Evolutionary conservation across 2,113 vertebrate genomes (phyloP).

Genomic region (Cheilinus undulatus): DNA sequence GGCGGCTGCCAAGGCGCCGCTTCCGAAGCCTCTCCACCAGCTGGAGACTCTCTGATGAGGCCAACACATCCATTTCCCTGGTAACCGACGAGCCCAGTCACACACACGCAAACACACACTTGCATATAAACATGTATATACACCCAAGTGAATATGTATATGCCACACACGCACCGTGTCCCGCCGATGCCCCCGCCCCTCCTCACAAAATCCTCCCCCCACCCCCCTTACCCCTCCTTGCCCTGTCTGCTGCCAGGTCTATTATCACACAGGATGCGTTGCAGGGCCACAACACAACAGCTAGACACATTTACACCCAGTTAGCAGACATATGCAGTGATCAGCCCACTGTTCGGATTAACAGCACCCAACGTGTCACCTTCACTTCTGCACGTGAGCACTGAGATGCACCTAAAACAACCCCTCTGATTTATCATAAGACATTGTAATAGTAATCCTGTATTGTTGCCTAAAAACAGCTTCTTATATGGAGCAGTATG

Average conservation of each 20-base stretch:
- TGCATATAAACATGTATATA: slow-evolving; percentile 72
- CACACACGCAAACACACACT: slow-evolving; percentile 58
- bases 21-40: slow-evolving; percentile 87
- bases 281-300: slow-evolving; percentile 73
- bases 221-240: slow-evolving; percentile 34
- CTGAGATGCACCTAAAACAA: neutral
- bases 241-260: slow-evolving; percentile 73
- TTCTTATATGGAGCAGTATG: too few species aligned
- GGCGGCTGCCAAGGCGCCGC: slow-evolving; percentile 83
- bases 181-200: slow-evolving; percentile 15
- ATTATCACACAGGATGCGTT: slow-evolving; percentile 78
- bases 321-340: slow-evolving; percentile 71
- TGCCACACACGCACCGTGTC: slow-evolving; percentile 53
- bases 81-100: slow-evolving; percentile 79
- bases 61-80: slow-evolving; percentile 88
- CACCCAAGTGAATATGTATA: slow-evolving; percentile 61
- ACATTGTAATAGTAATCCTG: too few species aligned
- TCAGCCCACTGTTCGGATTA: slow-evolving; percentile 44
- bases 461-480: neutral
- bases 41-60: slow-evolving; percentile 87
- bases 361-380: slow-evolving; percentile 44
- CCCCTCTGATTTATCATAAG: too few species aligned
- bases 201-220: slow-evolving; percentile 15
- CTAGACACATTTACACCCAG: slow-evolving; percentile 74
- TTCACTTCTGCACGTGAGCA: slow-evolving; percentile 7